These are phyloP conservation scores for Acronicta psi DNA, from an alignment of 2,888 invertebrate genomes.

Conservation along the genomic window DNA sequence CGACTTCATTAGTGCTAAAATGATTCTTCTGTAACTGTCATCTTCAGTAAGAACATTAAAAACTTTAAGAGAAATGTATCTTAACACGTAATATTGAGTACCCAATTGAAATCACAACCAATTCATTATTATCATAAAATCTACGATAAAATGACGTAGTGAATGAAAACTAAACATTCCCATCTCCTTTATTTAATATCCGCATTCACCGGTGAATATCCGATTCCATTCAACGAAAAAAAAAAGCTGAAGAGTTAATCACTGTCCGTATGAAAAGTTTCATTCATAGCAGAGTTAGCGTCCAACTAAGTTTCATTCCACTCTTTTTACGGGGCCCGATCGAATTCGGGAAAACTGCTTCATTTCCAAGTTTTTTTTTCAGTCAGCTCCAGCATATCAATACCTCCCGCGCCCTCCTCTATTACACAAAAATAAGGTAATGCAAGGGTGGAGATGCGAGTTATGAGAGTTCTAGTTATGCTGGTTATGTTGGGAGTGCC, in stretches of 20 bases:
- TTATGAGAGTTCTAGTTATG: conserved; percentile 58
- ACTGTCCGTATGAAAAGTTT: conserved; percentile 74
- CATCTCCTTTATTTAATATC: conserved; percentile 30
- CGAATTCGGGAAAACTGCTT: conserved; percentile 74
- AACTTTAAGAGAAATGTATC: too few species aligned
- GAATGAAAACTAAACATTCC: conserved; percentile 13
- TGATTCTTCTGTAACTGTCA: too few species aligned
- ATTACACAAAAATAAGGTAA: neutral
- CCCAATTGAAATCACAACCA: too few species aligned
- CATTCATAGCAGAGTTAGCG: conserved; percentile 78
- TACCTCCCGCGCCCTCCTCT: conserved; percentile 46
- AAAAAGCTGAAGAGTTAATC: conserved; percentile 70
- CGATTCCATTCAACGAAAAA: conserved; percentile 58
- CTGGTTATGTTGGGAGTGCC: conserved; percentile 70
- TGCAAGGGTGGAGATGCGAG: conserved; percentile 43
- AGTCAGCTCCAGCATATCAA: conserved; percentile 54
- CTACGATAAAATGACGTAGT: conserved; percentile 1
- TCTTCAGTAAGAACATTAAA: too few species aligned
- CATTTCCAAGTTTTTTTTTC: conserved; percentile 70
- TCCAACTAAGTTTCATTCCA: conserved; percentile 75
- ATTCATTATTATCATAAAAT: neutral
- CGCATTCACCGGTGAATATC: conserved; percentile 46
- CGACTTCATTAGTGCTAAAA: too few species aligned
- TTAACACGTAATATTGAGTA: too few species aligned
- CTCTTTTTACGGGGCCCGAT: conserved; percentile 71